Base-by-base conservation (phyloP, 2,113 vertebrate species). In the Porphyrio hochstetteri region DNA sequence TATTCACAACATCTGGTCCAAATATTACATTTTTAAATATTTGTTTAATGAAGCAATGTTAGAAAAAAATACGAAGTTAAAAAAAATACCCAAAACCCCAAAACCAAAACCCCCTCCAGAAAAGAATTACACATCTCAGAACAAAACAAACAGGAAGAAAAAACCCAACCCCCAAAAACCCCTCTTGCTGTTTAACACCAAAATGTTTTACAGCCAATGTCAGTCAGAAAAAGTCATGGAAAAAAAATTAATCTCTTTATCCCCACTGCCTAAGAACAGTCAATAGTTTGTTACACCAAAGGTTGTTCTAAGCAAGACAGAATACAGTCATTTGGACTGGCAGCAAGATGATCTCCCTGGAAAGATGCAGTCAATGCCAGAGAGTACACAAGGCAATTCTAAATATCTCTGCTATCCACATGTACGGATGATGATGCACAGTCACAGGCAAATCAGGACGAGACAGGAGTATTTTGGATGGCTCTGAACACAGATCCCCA, bases 1-100 rank as follows among this genome's bases (percentile, higher is more conserved):
- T 99, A 98, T 98, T 99, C 98, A 99, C 98, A 99, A 98, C 98
- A 98, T 98, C 98, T 99, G 98, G 98, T 99, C 98, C 98, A 99
- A 98, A 98, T 98, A 98, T 98, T 99, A 98, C 98, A 98, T 98
- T 98, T 98, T 98, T 98, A 98, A 98, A 98, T 98, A 98, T 98
- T 98, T 95, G 93, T 98, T 98, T 98, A 98, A 98, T 98, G 98
- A 98, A 98, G 98, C 97, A 96, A 98, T 98, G 98, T 99, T 99
- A 98, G 98, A 97, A 98, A 98, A 97, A 90, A 86, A 95, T 95
- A 98, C 21, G 96, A 72, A 75, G 75, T 64, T 18, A 64, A 28
- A 50, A 86, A 82, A 90, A 92, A 96, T 25, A 52, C 52, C n/a
- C n/a, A n/a, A n/a, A 53, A 52, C 48, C 46, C 17, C 13, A 46